Evolutionary conservation across 2,113 vertebrate species (phyloP), one percentile per base, ranked within the genome.

Genomic region (Himantopus leucocephalus): DNA sequence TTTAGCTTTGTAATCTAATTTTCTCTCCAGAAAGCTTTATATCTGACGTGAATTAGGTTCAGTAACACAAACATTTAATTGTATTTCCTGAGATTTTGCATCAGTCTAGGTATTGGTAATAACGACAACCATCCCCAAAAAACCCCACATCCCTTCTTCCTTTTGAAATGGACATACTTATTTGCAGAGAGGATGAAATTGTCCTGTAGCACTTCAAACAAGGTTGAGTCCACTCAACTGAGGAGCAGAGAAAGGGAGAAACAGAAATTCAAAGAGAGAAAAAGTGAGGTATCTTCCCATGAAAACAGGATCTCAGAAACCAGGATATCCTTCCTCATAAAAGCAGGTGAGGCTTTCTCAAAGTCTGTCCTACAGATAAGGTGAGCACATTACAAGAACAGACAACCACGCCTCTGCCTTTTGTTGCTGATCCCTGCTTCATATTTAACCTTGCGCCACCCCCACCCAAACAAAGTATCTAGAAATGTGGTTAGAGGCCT

Each of bases 181-280:
- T 14, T 50, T 43, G 14, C 12, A 60, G 1, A 55, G 15, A 62
- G 5, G 4, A 63, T n/a, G 48, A 30, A 75, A 43, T 3, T 71
- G 56, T 47, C 17, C 8, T n/a, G 9, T 30, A 41, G 14, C 34
- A 9, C 34, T 23, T 30, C 23, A 86, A 93, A 84, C 5, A 56
- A 68, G 23, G 5, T 2, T 52, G 10, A 63, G 16, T 21, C 20
- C 48, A 45, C 21, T 35, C 32, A 88, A 4, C 0, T 41, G 16
- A 67, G 39, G 6, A 50, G 26, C 23, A 83, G 26, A 56, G 8
- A 63, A 64, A 5, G 3, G 6, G 9, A 74, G 43, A 89, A 67
- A n/a, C 0, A 60, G 6, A 35, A 75, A 59, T 3, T 19, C 17
- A 60, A 30, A 34, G 43, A 34, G 2, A 5, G 6, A 29, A 83